A percentile compares a stretch with the other conserved stretches of the same genome.
These are phyloP conservation scores for Scrobipalpa atriplicella DNA, from an alignment of 2,888 invertebrate genomes.

Conservation along the genomic window DNA sequence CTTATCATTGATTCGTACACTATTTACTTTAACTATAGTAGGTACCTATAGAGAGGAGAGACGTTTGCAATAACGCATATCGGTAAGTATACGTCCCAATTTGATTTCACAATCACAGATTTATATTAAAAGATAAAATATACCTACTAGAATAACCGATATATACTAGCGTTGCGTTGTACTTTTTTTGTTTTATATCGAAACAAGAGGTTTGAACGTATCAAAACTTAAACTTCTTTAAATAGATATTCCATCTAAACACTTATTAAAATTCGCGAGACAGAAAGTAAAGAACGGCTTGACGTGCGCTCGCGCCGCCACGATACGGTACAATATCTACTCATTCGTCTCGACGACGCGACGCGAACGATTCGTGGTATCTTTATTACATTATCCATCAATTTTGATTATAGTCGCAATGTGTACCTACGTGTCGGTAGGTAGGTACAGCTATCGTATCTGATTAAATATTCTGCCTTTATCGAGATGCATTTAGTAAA, in stretches of 20 bases:
- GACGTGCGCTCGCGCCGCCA: background rate
- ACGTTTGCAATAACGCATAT: no score
- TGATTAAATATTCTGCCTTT: background rate
- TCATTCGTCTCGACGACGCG: background rate
- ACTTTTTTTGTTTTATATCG: no score
- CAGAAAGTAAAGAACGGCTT: background rate
- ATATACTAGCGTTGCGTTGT: no score
- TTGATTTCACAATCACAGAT: no score
- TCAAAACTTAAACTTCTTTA: no score
- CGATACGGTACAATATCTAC: background rate
- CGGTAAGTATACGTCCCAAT: no score
- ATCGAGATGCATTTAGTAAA: background rate
- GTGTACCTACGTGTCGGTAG: background rate
- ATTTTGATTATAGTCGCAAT: background rate
- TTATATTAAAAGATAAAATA: no score
- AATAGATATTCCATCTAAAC: background rate
- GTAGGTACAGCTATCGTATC: background rate
- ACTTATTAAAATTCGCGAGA: background rate
- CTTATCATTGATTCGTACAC: background rate
- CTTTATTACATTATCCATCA: conserved; percentile 22
- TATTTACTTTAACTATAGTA: background rate
- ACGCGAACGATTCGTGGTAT: conserved; percentile 1
- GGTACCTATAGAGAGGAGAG: no score
- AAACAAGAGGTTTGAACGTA: no score
- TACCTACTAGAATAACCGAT: no score